These are phyloP conservation scores for Fratercula arctica DNA, from an alignment of 2,797 vertebrate genomes.

Conservation along the genomic window DNA sequence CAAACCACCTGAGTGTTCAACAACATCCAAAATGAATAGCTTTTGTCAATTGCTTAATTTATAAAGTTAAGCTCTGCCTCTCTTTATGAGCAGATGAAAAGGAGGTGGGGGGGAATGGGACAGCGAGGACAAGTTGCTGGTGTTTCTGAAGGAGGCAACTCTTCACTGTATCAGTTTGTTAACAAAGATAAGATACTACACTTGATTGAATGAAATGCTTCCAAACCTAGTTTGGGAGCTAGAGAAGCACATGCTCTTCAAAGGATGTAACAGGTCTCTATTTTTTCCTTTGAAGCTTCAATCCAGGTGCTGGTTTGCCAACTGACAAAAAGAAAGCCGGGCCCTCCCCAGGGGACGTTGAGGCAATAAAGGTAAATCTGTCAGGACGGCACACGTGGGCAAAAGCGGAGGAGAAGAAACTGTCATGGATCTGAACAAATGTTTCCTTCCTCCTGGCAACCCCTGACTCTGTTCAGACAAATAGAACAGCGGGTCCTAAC, in stretches of 20 bases:
- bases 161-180: constrained; percentile 90
- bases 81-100: neutral
- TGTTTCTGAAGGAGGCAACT: constrained; percentile 87
- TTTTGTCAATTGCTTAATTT: neutral
- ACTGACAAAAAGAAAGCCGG: constrained; percentile 90
- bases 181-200: constrained; percentile 97
- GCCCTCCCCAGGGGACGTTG: constrained; percentile 90
- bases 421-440: accelerated
- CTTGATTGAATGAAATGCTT: constrained; percentile 79
- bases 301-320: constrained; percentile 87
- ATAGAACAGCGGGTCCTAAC: neutral
- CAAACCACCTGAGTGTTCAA: constrained; percentile 3
- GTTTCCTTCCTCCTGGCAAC: neutral
- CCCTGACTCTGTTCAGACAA: neutral
- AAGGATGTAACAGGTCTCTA: neutral
- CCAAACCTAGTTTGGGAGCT: constrained; percentile 79
- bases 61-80: neutral
- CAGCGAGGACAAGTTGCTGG: constrained; percentile 30
- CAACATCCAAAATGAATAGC: constrained; percentile 12
- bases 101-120: neutral
- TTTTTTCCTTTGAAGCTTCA: constrained; percentile 79
- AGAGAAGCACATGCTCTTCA: constrained; percentile 72
- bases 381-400: neutral
- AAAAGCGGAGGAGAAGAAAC: neutral
- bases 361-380: constrained; percentile 92